Percentiles rank a stretch among this genome's conserved stretches.
phyloP scores from a whole-genome alignment of 2,113 vertebrate genomes.

The Lepidothrix coronata region DNA sequence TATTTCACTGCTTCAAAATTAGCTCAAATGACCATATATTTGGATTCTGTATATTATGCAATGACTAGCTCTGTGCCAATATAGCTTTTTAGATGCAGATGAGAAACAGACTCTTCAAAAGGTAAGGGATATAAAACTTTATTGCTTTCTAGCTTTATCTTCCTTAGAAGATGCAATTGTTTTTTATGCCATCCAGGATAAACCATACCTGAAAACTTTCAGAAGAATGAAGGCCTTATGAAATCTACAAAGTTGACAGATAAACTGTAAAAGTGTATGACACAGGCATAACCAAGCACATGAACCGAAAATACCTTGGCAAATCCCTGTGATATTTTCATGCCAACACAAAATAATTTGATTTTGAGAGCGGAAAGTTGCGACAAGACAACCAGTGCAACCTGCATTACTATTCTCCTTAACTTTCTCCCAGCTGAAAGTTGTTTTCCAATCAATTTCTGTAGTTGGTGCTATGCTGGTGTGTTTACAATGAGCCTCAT shows the following conservation, averaged over 20 bases:
- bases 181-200: not conserved
- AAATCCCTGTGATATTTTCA: not conserved
- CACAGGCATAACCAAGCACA: not conserved
- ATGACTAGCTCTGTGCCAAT: not conserved
- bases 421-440: not conserved
- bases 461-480: not conserved
- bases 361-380: slow-evolving; percentile 31
- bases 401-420: not conserved
- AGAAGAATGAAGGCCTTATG: not conserved
- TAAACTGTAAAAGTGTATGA: not conserved
- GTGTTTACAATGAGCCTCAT: not conserved
- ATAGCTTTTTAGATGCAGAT: not conserved
- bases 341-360: not conserved
- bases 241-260: not conserved
- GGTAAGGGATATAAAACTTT: not conserved
- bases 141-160: not conserved
- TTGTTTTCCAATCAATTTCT: not conserved
- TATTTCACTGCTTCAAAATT: not conserved
- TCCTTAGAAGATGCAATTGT: not conserved
- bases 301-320: not conserved
- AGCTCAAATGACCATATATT: not conserved
- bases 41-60: not conserved
- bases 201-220: not conserved
- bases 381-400: not conserved
- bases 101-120: not conserved